Base-by-base conservation (phyloP, 2,113 vertebrate species). In the Sander lucioperca region DNA sequence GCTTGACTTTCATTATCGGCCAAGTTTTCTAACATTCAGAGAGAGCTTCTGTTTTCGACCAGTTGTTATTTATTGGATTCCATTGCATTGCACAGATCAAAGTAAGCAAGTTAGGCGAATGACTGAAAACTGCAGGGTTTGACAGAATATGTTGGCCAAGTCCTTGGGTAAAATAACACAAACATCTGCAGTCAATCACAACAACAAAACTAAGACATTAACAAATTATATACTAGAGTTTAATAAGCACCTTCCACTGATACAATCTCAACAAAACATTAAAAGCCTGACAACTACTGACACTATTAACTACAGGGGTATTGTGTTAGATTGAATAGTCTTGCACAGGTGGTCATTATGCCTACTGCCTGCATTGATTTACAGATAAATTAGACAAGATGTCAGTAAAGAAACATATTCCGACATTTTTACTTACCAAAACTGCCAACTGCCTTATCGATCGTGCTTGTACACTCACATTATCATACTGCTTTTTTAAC, bases 61-160 rank as follows among this genome's bases (percentile, higher is more conserved):
- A 21, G 56, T 50, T 64, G 36, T 48, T 30, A 56, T 79, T 45
- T 23, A 58, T 51, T 58, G 39, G 25, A 36, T 48, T 23, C 36
- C 16, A 56, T 11, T 54, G 67, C 33, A 5, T 56, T 64, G 57
- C 6, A 21, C 36, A 56, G 74, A 57, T 77, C 63, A 27, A 66
- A 27, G 9, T 9, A 58, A 50, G 75, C 30, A 66, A 27, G 14
- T 13, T 50, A 58, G 64, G 30, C 27, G 27, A 51, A n/a, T n/a
- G 51, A 27, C 25, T 57, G 61, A 66, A n/a, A 16, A n/a, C 16
- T 25, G 61, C 68, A 65, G 51, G 15, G 50, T 57, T 25, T 80
- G 59, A 3, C 14, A 2, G 23, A 43, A 33, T 6, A 54, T 33
- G 36, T 54, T 14, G 50, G 16, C 73, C 48, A 15, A 45, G 66